phyloP scores from a whole-genome alignment of 2,888 invertebrate species.

The Chymomyza caudatula region DNA sequence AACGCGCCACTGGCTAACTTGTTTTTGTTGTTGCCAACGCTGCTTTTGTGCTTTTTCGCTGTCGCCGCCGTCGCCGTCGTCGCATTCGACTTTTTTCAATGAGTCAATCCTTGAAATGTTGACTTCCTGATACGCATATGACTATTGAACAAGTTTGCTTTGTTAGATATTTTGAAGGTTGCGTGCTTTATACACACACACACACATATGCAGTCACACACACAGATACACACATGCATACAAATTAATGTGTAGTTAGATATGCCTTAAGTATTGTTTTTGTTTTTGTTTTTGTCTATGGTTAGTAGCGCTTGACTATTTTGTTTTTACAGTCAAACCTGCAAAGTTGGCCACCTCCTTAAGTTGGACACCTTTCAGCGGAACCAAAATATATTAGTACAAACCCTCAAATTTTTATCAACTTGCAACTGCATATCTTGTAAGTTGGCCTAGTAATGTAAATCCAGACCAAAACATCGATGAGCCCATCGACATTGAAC shows the following conservation, averaged over 20 bases:
- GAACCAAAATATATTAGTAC: too few species aligned
- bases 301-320: slow-evolving; percentile 57
- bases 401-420: too few species aligned
- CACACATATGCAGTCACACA: slow-evolving; percentile 20
- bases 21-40: slow-evolving; percentile 51
- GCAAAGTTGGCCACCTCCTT: too few species aligned
- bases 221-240: slow-evolving; percentile 25
- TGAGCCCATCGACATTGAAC: too few species aligned
- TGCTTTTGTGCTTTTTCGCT: slow-evolving; percentile 25
- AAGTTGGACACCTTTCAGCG: too few species aligned
- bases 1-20: slow-evolving; percentile 50
- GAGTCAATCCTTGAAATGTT: slow-evolving; percentile 77
- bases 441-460: too few species aligned
- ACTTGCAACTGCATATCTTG: too few species aligned
- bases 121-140: slow-evolving; percentile 77
- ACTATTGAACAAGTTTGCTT: slow-evolving; percentile 74
- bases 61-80: slow-evolving; percentile 33
- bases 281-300: slow-evolving; percentile 48
- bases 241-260: slow-evolving; percentile 45
- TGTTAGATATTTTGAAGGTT: slow-evolving; percentile 75
- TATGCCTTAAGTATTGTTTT: slow-evolving; percentile 38
- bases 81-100: slow-evolving; percentile 75
- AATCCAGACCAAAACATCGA: too few species aligned
- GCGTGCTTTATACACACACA: slow-evolving; percentile 67
- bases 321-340: too few species aligned